Percentiles rank a stretch among this genome's conserved stretches.
phyloP scores from a whole-genome alignment of 2,797 vertebrate species.

The Phalanger gymnotis region DNA sequence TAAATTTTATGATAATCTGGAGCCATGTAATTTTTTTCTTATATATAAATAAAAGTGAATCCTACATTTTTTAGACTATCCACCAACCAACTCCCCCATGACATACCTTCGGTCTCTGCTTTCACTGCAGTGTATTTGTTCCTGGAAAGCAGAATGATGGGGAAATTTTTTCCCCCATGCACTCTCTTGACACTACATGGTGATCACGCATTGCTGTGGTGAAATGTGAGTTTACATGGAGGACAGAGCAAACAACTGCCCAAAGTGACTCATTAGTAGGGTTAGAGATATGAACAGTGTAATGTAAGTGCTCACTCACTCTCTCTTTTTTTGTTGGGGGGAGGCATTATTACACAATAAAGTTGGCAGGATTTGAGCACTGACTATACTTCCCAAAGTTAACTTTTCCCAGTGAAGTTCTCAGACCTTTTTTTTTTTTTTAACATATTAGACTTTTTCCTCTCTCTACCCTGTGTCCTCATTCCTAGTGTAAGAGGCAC shows the following conservation, averaged over 20 bases:
- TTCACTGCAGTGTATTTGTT: conserved; percentile 24
- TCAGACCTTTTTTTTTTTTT: conserved; percentile 55
- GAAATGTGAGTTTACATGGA: background rate
- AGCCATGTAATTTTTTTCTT: conserved; percentile 68
- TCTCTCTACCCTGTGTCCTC: conserved; percentile 15
- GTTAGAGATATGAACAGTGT: background rate
- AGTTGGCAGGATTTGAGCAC: conserved; percentile 29
- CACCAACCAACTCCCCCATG: conserved; percentile 48
- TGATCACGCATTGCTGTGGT: background rate
- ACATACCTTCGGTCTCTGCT: conserved; percentile 4
- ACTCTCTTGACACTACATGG: background rate
- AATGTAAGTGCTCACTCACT: background rate
- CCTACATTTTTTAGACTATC: conserved; percentile 66
- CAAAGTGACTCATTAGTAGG: conserved; percentile 1
- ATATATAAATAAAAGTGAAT: conserved; percentile 68
- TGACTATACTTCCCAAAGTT: conserved; percentile 3
- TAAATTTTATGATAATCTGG: conserved; percentile 35
- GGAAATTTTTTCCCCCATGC: background rate
- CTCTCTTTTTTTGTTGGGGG: background rate
- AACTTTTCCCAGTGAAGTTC: conserved; percentile 25
- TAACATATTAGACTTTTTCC: conserved; percentile 15
- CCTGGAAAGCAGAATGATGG: conserved; percentile 6
- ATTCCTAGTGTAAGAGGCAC: conserved; percentile 26
- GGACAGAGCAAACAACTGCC: background rate
- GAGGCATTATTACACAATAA: background rate